phyloP scores from a whole-genome alignment of 1,140 invertebrate species.

The Laupala kohalensis region DNA sequence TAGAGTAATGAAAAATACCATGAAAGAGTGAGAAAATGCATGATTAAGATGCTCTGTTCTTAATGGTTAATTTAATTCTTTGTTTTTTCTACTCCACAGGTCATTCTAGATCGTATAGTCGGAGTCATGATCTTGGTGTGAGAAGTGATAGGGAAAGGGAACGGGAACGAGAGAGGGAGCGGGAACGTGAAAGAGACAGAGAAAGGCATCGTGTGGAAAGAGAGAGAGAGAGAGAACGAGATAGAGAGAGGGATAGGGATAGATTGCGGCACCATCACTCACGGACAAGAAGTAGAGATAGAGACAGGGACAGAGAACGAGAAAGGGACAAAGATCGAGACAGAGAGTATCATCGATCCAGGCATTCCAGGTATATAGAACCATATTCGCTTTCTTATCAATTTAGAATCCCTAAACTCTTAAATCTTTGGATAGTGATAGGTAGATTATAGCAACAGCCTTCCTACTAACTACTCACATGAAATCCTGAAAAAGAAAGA shows the following conservation, averaged over 20 bases:
- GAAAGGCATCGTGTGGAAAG: too few relatives aligned
- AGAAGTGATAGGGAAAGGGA: slow-evolving; percentile 20
- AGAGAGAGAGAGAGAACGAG: slow-evolving; percentile 24
- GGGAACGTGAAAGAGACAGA: slow-evolving; percentile 32
- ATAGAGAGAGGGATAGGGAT: slow-evolving; percentile 26
- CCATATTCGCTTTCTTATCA: neutral
- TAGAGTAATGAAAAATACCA: too few relatives aligned
- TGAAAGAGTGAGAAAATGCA: too few relatives aligned
- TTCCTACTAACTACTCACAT: too few relatives aligned
- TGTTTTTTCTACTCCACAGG: too few relatives aligned
- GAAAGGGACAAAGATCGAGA: slow-evolving; percentile 22
- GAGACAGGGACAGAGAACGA: slow-evolving; percentile 12
- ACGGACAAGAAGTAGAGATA: slow-evolving; percentile 16
- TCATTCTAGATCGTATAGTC: neutral
- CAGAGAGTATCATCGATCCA: slow-evolving; percentile 25
- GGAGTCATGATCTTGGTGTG: neutral
- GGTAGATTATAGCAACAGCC: too few relatives aligned
- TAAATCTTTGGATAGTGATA: too few relatives aligned
- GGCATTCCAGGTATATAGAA: neutral
- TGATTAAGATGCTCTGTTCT: too few relatives aligned
- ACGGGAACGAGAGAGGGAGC: slow-evolving; percentile 28
- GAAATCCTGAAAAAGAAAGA: too few relatives aligned
- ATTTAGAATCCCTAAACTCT: too few relatives aligned
- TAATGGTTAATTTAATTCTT: too few relatives aligned
- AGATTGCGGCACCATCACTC: slow-evolving; percentile 15